Evolutionary conservation across 2,888 invertebrate species (phyloP), one percentile per base, ranked within the genome.

Genomic region (Ptychoptera contaminata): DNA sequence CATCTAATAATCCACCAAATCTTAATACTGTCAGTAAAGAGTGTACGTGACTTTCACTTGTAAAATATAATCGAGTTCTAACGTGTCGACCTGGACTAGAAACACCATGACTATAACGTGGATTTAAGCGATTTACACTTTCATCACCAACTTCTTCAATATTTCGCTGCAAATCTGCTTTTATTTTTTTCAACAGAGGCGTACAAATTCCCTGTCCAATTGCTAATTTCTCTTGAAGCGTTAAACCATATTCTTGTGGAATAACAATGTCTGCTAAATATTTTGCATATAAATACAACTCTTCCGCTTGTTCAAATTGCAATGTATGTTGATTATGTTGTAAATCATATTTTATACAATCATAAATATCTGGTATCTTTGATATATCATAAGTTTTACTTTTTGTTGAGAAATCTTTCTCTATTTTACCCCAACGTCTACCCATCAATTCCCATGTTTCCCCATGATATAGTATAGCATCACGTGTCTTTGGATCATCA

Each of bases 371-470:
- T 0, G 98, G 97, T 47, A 99, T 91, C 69, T 98, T 98, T 7
- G 94, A 96, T 56, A 99, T 97, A 63, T 98, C 98, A 64, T 86
- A 98, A 35, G 80, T 76, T 54, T 84, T 86, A 55, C 83, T 85
- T 63, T 94, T 94, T 0, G 87, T 84, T 57, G 84, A 87, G 62
- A 98, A 98, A 65, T 98, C 98, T 65, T 97, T 96, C 60, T 96
- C 92, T 44, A 97, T 85, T 68, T 97, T 97, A 37, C 90, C 87
- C 97, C 97, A 97, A 11, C 97, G 75, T 15, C 97, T 74, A 7
- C 91, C 90, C 86, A 98, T 92, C 49, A 98, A 68, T 59, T 98
- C 97, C 97, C 97, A 97, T 0, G 94, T 93, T 68, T 98, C 98
- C 5, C 94, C 94, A 59, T 97, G 93, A 65, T 98, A 99, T 8